A percentile compares a stretch with the other conserved stretches of the same genome.
These are phyloP conservation scores for Halesus radiatus DNA, from an alignment of 1,140 invertebrate species.

Conservation along the genomic window DNA sequence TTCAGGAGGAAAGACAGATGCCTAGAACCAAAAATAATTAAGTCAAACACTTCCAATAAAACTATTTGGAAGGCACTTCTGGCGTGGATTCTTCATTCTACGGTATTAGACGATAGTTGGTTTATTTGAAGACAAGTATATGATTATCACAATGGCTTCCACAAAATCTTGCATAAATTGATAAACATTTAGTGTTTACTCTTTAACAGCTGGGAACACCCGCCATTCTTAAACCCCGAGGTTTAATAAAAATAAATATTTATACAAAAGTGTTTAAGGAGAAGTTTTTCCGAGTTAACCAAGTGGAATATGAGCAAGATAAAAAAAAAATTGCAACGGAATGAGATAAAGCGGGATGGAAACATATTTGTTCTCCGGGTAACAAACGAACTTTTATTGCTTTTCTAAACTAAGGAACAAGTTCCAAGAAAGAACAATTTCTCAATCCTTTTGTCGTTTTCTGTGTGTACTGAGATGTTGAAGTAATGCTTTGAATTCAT, in stretches of 20 bases:
- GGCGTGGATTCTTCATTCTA: no score
- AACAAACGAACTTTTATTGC: conserved; percentile 58
- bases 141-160: no score
- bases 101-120: no score
- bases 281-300: conserved; percentile 29
- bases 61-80: no score
- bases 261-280: conserved; percentile 42
- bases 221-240: not conserved
- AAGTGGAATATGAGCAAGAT: conserved; percentile 36
- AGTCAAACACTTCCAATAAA: no score
- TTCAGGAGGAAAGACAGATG: no score
- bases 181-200: conserved; percentile 20
- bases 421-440: conserved; percentile 51
- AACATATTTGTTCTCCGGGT: conserved; percentile 54
- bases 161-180: no score
- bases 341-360: conserved; percentile 32
- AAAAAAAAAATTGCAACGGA: conserved; percentile 10
- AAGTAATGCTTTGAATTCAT: no score
- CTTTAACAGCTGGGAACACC: not conserved
- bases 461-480: not conserved
- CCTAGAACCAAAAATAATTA: no score
- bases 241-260: conserved; percentile 48
- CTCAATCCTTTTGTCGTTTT: conserved; percentile 47
- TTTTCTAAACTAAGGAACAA: conserved; percentile 54
- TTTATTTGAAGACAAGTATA: no score